Evolutionary conservation across 2,113 vertebrate species (phyloP).

Genomic region (Crotalus tigris): DNA sequence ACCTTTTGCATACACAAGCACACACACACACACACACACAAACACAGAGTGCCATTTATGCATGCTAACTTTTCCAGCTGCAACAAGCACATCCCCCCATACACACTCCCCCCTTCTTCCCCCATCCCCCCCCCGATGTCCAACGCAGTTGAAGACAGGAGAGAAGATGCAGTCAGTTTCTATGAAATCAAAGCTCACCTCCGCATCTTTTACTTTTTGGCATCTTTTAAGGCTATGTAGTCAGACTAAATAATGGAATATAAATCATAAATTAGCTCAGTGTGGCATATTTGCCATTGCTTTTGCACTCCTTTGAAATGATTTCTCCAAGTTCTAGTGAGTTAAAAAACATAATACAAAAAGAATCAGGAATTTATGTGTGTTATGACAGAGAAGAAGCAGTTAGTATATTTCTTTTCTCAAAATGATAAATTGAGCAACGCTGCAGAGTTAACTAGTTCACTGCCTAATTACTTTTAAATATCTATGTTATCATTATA

Average conservation of each 20-base stretch:
- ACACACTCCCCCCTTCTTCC: neutral
- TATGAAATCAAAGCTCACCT: conserved; percentile 58
- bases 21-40: neutral
- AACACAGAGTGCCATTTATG: conserved; percentile 74
- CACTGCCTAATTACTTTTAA: conserved; percentile 27
- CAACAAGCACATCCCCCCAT: conserved; percentile 32
- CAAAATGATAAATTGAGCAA: neutral
- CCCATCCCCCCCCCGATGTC: conserved; percentile 36
- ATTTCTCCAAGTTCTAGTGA: neutral
- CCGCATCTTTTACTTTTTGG: conserved; percentile 2
- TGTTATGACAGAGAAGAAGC: neutral
- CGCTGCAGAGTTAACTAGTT: conserved; percentile 31
- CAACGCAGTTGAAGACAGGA: conserved; percentile 59
- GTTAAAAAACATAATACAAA: neutral
- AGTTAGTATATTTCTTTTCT: neutral
- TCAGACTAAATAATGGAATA: conserved; percentile 14
- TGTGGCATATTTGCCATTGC: conserved; percentile 33
- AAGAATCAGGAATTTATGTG: neutral
- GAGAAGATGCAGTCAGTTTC: conserved; percentile 60
- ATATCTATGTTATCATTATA: neutral
- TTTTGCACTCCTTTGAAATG: conserved; percentile 48
- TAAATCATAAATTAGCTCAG: conserved; percentile 34
- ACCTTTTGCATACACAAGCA: conserved; percentile 47
- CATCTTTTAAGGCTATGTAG: conserved; percentile 41
- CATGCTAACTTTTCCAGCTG: conserved; percentile 82